phyloP scores from a whole-genome alignment of 2,888 invertebrate genomes.

The Polydesmus complanatus region DNA sequence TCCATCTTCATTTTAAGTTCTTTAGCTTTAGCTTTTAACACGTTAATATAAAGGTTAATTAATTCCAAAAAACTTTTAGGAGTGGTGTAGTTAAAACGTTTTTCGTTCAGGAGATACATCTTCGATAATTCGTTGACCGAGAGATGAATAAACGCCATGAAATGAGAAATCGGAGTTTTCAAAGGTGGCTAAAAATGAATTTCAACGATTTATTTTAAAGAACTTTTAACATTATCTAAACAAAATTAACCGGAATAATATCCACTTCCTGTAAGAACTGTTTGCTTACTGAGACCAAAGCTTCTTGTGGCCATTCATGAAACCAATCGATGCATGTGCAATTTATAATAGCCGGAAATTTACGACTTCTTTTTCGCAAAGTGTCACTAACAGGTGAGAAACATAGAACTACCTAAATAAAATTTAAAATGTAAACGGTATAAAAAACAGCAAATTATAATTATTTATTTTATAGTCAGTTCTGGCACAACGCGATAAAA shows the following conservation, averaged over 20 bases:
- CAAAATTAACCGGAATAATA: constrained; percentile 59
- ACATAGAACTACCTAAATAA: constrained; percentile 86
- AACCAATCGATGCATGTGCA: constrained; percentile 96
- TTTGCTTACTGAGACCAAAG: constrained; percentile 80
- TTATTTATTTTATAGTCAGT: no score
- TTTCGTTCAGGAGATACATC: constrained; percentile 72
- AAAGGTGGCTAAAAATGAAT: constrained; percentile 41
- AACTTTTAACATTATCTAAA: not conserved
- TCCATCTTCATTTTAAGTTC: constrained; percentile 75
- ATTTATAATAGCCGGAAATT: constrained; percentile 91
- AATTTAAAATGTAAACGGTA: no score
- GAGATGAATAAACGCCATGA: constrained; percentile 90
- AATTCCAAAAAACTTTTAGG: constrained; percentile 94
- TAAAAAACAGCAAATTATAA: no score
- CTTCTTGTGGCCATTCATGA: constrained; percentile 97
- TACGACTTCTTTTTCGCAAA: constrained; percentile 73
- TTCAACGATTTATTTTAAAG: constrained; percentile 4
- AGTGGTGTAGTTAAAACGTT: constrained; percentile 91
- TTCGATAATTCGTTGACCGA: constrained; percentile 83
- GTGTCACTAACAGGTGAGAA: constrained; percentile 95
- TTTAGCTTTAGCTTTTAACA: constrained; percentile 66
- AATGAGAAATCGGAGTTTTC: constrained; percentile 71
- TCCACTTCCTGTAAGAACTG: constrained; percentile 68
- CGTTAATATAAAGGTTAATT: constrained; percentile 77
- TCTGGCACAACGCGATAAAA: no score